A percentile compares a stretch with the other conserved stretches of the same genome.
These are phyloP conservation scores for Echiichthys vipera DNA, from an alignment of 2,797 vertebrate species.

Conservation along the genomic window DNA sequence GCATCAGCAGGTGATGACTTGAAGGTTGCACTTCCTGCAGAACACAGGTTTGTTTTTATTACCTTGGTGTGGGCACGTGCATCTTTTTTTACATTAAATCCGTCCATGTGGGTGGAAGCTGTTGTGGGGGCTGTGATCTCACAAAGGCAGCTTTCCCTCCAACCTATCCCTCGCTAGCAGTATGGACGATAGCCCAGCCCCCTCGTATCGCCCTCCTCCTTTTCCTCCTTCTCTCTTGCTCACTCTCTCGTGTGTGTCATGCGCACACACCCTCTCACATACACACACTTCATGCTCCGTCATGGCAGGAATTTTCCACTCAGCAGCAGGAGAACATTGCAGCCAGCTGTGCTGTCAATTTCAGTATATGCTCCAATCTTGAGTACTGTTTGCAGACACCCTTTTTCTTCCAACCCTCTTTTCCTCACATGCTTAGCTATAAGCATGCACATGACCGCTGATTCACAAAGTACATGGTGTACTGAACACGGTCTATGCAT, in stretches of 20 bases:
- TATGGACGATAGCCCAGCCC: constrained; percentile 68
- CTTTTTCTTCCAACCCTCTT: constrained; percentile 4
- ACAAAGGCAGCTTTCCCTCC: constrained; percentile 84
- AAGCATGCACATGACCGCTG: neutral
- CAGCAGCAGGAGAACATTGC: constrained; percentile 69
- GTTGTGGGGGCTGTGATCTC: constrained; percentile 86
- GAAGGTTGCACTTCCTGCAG: constrained; percentile 13
- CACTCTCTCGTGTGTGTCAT: constrained; percentile 39
- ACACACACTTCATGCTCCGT: constrained; percentile 61
- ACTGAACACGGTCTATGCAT: neutral
- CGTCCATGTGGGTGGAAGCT: constrained; percentile 73
- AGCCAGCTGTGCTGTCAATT: constrained; percentile 82
- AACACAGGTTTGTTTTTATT: neutral
- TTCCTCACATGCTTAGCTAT: neutral
- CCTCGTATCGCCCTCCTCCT: constrained; percentile 47
- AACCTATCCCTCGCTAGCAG: constrained; percentile 74
- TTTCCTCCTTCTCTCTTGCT: constrained; percentile 10
- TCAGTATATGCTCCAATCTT: constrained; percentile 49
- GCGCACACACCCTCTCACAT: constrained; percentile 37
- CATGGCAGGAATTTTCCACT: constrained; percentile 84
- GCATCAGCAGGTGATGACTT: constrained; percentile 31
- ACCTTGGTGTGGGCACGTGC: constrained; percentile 20
- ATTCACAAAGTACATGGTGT: constrained; percentile 2
- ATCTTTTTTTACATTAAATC: constrained; percentile 50
- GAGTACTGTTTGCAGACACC: constrained; percentile 44